Base-by-base conservation (phyloP, 2,888 invertebrate genomes). In the Tortrix viridana region DNA sequence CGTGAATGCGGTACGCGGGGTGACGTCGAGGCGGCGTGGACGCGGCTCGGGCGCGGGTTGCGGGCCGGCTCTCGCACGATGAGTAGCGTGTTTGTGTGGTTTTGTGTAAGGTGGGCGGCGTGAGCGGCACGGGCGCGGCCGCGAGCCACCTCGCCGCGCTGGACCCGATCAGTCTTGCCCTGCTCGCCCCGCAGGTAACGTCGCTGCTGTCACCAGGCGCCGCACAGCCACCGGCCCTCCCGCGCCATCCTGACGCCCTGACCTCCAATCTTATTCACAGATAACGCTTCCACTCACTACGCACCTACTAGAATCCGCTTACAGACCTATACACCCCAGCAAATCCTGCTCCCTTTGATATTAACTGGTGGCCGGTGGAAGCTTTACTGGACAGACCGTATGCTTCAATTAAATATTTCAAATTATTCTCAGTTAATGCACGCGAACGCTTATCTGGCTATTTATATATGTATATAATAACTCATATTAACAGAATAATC, bases 61-160 rank as follows among this genome's bases (percentile, higher is more conserved):
- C 78, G 75, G 76, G 76, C 70, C 71, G 74, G 75, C 76, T 80
- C 83, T 82, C 84, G 88, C 89, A 89, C 89, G 87, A 88, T 89
- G 84, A 91, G 90, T 91, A 91, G 89, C 89, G 90, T 88, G 84
- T 90, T 88, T 90, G 89, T 92, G 89, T 91, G 90, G 89, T 91
- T 89, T 86, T 93, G 93, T 93, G 92, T 92, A 93, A 93, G 93
- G 93, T 93, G 90, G 93, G 93, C 84, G 93, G 93, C 88, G 84
- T 93, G 89, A 88, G 90, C 89, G 90, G 90, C 82, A 86, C 92
- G 81, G 89, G 89, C 77, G 92, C 92, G 77, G 92, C 92, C 74
- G 89, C 92, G 80, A 85, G 92, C 82, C 93, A 93, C 85, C 92
- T 92, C 87, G 84, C 93, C 82, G 93, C 92, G 81, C 86, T 92